Evolutionary conservation across 1,140 invertebrate species (phyloP), one percentile per base, ranked within the genome.

Genomic region (Diorhabda elongata): DNA sequence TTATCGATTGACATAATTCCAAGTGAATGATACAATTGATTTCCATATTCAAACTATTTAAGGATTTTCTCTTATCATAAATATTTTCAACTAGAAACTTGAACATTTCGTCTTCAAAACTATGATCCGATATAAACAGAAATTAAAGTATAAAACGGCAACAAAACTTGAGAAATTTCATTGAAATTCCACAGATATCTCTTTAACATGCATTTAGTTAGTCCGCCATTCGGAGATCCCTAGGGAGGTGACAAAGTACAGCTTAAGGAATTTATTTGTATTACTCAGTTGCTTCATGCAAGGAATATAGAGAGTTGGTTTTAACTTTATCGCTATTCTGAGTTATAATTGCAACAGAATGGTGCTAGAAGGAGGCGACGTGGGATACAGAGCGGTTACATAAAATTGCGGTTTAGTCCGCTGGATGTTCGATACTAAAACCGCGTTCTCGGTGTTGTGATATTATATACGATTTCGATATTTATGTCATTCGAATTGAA

Each of bases 201-300:
- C 44, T 43, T 44, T 44, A 44, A 62, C 61, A 62, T 44, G 61
- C 61, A 62, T 42, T 62, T 62, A 62, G 61, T 62, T 62, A 62
- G 11, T 44, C 61, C 42, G 44, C 42, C 61, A 7, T 44, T 62
- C 44, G 42, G 6, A 44, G 44, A 5, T 62, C 61, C 43, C 61
- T 6, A 43, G 61, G 61, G 61, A 62, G 61, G 61, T 62, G 61
- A 62, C 61, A 62, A 62, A 62, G 61, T 62, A 62, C 42, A 62
- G 61, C 61, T 62, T 62, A 62, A 62, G 61, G 61, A 62, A 62
- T 62, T 62, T 62, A 62, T 44, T 62, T 62, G 61, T 62, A 62
- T 62, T 62, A 62, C 44, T 44, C 44, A 62, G 61, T 62, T 62
- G 61, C 61, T 62, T 62, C 61, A 62, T 62, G 61, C 43, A 44